A percentile compares a stretch with the other conserved stretches of the same genome.
Evolutionary conservation across 2,888 invertebrate species (phyloP).

Genomic region (Branchellion lobata): DNA sequence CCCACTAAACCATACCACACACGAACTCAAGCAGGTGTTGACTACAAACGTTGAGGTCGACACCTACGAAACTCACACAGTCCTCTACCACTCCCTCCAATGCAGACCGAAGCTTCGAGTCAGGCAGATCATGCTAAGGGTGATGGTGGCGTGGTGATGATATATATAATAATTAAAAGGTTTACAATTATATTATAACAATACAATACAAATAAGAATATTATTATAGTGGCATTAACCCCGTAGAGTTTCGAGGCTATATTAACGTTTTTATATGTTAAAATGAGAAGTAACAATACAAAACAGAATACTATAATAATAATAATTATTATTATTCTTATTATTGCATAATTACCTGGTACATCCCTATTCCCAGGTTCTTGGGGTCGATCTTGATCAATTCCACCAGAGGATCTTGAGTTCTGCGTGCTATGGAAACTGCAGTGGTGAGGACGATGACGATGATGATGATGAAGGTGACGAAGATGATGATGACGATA

Average conservation of each 20-base stretch:
- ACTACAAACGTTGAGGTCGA: constrained; percentile 84
- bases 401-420: constrained; percentile 87
- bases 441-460: constrained; percentile 41
- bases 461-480: background rate
- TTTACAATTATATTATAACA: too few relatives aligned
- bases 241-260: too few relatives aligned
- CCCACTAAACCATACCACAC: too few relatives aligned
- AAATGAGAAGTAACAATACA: too few relatives aligned
- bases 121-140: constrained; percentile 79
- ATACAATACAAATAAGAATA: too few relatives aligned
- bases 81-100: constrained; percentile 81
- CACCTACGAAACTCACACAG: constrained; percentile 89
- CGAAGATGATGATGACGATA: background rate
- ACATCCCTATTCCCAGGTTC: constrained; percentile 91
- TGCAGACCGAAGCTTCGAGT: constrained; percentile 72
- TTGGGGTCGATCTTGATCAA: constrained; percentile 89
- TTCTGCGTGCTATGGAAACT: constrained; percentile 75
- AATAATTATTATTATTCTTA: background rate
- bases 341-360: constrained; percentile 64
- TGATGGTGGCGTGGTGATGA: background rate
- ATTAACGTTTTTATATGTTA: too few relatives aligned
- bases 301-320: background rate
- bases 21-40: constrained; percentile 75
- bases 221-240: too few relatives aligned
- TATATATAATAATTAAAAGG: too few relatives aligned